Conservation (phyloP, 2,113 vertebrate species). For the Equus przewalskii region DNA sequence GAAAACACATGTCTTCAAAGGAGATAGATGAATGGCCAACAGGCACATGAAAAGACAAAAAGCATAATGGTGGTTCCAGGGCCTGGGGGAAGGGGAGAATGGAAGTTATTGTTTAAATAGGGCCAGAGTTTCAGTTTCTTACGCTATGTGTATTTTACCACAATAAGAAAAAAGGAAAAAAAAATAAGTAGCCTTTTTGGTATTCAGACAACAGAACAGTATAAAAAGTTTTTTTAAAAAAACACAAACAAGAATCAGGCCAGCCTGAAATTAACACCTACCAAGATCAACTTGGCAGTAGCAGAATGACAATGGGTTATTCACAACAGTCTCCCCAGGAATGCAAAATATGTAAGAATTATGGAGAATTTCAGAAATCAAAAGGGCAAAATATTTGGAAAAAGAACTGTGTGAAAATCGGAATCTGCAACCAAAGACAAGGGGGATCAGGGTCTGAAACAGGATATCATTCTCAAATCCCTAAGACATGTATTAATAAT, state of each 20-base stretch:
- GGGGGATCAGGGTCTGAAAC: background rate
- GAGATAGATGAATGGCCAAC: background rate
- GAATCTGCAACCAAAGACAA: slow-evolving; percentile 31
- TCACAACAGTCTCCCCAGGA: slow-evolving; percentile 17
- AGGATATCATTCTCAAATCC: background rate
- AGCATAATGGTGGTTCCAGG: background rate
- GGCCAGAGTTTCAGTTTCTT: background rate
- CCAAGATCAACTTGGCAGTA: background rate
- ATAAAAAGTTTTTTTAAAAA: background rate
- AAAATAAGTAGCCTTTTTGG: background rate
- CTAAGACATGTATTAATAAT: background rate
- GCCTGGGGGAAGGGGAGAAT: background rate
- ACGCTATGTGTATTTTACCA: background rate
- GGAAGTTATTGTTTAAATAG: background rate
- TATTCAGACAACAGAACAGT: background rate
- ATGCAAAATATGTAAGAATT: slow-evolving; percentile 3
- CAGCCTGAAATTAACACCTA: slow-evolving; percentile 52
- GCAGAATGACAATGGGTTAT: slow-evolving; percentile 29
- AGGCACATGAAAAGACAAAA: background rate
- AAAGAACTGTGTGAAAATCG: background rate
- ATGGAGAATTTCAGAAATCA: slow-evolving; percentile 41
- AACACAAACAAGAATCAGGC: slow-evolving; percentile 18
- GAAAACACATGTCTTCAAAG: background rate
- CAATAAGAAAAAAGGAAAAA: background rate
- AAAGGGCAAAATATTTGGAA: slow-evolving; percentile 41